Conservation (phyloP, 92 coral and sea anemone genomes). For the Epizoanthus scotinus region DNA sequence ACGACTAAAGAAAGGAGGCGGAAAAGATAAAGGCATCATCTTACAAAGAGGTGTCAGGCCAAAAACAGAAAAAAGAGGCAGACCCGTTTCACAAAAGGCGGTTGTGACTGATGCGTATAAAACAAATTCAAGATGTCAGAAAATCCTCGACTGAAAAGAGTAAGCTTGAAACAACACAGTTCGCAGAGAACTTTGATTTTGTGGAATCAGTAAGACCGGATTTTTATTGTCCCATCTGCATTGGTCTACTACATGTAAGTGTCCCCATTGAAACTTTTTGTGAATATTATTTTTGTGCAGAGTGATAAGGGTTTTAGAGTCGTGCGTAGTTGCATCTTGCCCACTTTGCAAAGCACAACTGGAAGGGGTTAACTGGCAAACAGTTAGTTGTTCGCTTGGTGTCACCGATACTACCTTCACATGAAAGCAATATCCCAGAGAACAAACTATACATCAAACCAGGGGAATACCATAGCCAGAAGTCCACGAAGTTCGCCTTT, state of each 20-base stretch:
- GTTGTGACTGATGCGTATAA: too few species aligned
- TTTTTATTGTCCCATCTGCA: too few species aligned
- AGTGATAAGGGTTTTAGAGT: neutral
- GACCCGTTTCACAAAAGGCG: neutral
- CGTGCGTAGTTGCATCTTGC: neutral
- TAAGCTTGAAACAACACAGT: too few species aligned
- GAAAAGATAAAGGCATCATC: neutral
- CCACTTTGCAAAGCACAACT: neutral
- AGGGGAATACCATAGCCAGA: too few species aligned
- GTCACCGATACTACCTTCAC: slow-evolving; percentile 17
- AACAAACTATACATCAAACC: too few species aligned
- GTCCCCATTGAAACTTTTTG: slow-evolving; percentile 20
- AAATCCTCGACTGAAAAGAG: too few species aligned
- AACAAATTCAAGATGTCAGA: too few species aligned
- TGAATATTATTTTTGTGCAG: slow-evolving; percentile 32
- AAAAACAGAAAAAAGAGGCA: neutral
- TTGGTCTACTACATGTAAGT: neutral
- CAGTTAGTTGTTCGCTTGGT: slow-evolving; percentile 20
- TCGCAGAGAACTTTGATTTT: too few species aligned
- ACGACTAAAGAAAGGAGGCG: too few species aligned
- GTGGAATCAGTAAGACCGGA: too few species aligned
- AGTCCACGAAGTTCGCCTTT: too few species aligned
- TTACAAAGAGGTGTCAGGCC: slow-evolving; percentile 2
- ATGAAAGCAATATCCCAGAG: too few species aligned
- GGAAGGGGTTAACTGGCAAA: slow-evolving; percentile 19